Conservation (phyloP, 2,888 invertebrate species). For the Drosophila parthenogenetica region DNA sequence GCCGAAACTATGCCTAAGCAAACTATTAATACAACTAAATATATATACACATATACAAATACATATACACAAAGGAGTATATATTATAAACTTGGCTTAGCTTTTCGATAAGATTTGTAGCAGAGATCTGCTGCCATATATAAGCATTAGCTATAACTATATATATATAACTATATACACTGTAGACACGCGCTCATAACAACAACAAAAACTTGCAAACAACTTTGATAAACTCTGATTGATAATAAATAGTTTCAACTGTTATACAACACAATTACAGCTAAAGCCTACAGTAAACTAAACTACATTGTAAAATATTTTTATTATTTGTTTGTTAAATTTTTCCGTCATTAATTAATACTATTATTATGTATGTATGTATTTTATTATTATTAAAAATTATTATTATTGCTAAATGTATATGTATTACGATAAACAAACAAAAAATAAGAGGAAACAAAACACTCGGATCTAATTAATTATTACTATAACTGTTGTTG, state of each 20-base stretch:
- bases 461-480: slow-evolving; percentile 48
- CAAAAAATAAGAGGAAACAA: background rate
- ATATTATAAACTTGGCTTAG: slow-evolving; percentile 66
- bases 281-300: slow-evolving; percentile 32
- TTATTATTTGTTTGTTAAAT: slow-evolving; percentile 74
- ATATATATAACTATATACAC: slow-evolving; percentile 34
- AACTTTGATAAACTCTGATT: slow-evolving; percentile 56
- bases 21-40: slow-evolving; percentile 52
- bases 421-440: slow-evolving; percentile 33
- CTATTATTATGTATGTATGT: slow-evolving; percentile 41
- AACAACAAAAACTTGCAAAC: slow-evolving; percentile 18
- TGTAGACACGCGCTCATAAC: slow-evolving; percentile 34
- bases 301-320: slow-evolving; percentile 46
- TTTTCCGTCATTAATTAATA: slow-evolving; percentile 44
- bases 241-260: slow-evolving; percentile 58
- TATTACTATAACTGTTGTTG: slow-evolving; percentile 58
- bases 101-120: slow-evolving; percentile 71
- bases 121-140: slow-evolving; percentile 49
- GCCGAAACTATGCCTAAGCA: slow-evolving; percentile 63
- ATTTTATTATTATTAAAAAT: slow-evolving; percentile 44
- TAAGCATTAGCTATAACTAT: slow-evolving; percentile 36
- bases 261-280: slow-evolving; percentile 55
- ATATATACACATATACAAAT: slow-evolving; percentile 35
- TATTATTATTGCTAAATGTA: slow-evolving; percentile 51
- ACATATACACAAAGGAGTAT: slow-evolving; percentile 18